These are phyloP conservation scores for Dolomedes plantarius DNA, from an alignment of 2,888 invertebrate species.

Conservation along the genomic window DNA sequence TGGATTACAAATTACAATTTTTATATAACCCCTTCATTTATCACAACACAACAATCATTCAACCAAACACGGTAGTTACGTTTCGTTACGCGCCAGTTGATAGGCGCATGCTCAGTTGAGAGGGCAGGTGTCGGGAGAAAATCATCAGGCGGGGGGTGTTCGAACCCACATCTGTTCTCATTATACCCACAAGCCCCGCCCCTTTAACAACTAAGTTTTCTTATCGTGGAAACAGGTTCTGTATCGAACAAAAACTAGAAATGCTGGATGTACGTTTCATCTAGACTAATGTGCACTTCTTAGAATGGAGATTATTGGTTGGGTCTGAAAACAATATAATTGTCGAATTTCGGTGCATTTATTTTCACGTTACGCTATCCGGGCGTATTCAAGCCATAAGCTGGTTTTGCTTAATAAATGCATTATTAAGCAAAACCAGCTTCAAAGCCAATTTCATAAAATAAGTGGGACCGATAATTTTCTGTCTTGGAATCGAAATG, in stretches of 20 bases:
- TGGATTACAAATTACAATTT: background rate
- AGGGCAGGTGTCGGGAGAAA: constrained; percentile 51
- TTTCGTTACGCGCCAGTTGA: constrained; percentile 64
- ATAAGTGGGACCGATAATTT: too few relatives aligned
- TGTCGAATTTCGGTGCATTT: too few relatives aligned
- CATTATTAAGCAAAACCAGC: too few relatives aligned
- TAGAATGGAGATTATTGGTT: background rate
- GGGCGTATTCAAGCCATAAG: too few relatives aligned
- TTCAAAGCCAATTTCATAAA: too few relatives aligned
- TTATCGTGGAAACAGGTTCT: constrained; percentile 1
- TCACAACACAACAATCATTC: constrained; percentile 24
- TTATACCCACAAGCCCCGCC: constrained; percentile 38
- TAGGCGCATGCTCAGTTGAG: constrained; percentile 41
- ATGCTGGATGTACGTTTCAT: background rate
- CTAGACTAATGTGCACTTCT: background rate
- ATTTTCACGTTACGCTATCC: too few relatives aligned
- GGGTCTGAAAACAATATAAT: background rate
- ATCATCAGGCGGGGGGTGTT: background rate
- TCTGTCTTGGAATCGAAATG: too few relatives aligned
- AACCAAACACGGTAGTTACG: constrained; percentile 38
- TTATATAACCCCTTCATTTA: background rate
- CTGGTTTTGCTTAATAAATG: too few relatives aligned
- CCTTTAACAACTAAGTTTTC: constrained; percentile 39
- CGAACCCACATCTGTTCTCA: constrained; percentile 53
- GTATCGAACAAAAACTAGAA: background rate